A percentile compares a stretch with the other conserved stretches of the same genome.
phyloP scores from a whole-genome alignment of 2,797 vertebrate species.

The Nannoperca australis region DNA sequence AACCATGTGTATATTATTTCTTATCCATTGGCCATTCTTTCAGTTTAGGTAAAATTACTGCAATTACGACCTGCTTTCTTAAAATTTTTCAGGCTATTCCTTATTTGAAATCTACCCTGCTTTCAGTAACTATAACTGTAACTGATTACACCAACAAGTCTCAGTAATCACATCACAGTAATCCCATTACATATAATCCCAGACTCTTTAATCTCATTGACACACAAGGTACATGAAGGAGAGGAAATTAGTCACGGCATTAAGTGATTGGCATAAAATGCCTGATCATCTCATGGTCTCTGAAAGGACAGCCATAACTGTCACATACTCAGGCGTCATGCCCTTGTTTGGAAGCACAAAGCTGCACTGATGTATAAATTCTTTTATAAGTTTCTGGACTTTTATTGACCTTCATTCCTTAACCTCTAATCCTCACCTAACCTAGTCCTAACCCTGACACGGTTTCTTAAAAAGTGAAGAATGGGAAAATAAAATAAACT shows the following conservation, averaged over 20 bases:
- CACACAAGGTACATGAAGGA: slow-evolving; percentile 52
- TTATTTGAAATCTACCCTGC: neutral
- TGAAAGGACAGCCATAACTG: slow-evolving; percentile 39
- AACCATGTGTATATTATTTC: neutral
- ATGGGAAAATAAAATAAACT: neutral
- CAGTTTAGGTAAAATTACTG: neutral
- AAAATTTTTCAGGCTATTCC: neutral
- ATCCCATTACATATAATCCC: slow-evolving; percentile 64
- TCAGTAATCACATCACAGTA: slow-evolving; percentile 50
- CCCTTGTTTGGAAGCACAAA: slow-evolving; percentile 12
- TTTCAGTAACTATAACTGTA: slow-evolving; percentile 55
- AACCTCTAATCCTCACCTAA: neutral
- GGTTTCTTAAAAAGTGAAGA: neutral
- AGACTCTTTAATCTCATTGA: slow-evolving; percentile 62
- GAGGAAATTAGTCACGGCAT: slow-evolving; percentile 69
- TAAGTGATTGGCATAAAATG: slow-evolving; percentile 65
- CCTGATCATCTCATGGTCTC: slow-evolving; percentile 48
- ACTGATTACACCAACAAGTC: slow-evolving; percentile 45
- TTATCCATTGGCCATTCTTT: neutral
- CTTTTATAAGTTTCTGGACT: slow-evolving; percentile 5
- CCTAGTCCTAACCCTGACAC: neutral
- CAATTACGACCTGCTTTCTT: neutral
- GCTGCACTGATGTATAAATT: neutral
- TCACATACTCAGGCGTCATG: slow-evolving; percentile 30
- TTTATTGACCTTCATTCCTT: slow-evolving; percentile 23